phyloP scores from a whole-genome alignment of 2,113 vertebrate species.

The Murina feae region DNA sequence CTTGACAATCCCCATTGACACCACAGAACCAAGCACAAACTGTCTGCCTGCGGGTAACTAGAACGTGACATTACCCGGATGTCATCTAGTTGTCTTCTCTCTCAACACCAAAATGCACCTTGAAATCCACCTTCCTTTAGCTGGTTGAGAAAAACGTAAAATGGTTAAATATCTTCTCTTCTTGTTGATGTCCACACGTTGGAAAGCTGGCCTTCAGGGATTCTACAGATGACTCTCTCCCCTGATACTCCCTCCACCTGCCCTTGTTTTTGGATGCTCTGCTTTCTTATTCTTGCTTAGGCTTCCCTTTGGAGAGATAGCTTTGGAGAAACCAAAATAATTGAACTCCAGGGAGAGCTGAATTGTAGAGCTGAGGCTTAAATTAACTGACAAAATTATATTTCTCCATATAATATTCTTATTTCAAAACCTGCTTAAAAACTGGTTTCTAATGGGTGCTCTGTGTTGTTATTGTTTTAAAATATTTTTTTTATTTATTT shows the following conservation, averaged over 20 bases:
- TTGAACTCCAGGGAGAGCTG: slow-evolving; percentile 37
- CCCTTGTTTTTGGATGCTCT: not conserved
- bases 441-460: not conserved
- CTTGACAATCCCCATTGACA: not conserved
- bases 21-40: not conserved
- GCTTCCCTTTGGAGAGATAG: not conserved
- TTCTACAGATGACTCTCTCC: not conserved
- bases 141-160: slow-evolving; percentile 19
- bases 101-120: not conserved
- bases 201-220: not conserved
- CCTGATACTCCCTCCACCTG: not conserved
- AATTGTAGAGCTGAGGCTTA: not conserved
- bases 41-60: not conserved
- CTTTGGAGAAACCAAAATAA: slow-evolving; percentile 45
- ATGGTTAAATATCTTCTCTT: not conserved
- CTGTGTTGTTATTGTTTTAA: not conserved
- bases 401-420: not conserved
- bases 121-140: not conserved
- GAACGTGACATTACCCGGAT: not conserved
- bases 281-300: not conserved
- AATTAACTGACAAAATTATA: not conserved
- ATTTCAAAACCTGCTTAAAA: not conserved
- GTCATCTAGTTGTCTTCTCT: not conserved
- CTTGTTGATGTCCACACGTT: not conserved
- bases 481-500: too few relatives aligned